Conservation (phyloP, 2,113 vertebrate genomes). For the rat (Rattus norvegicus) region GRCr8 NC_086033.1:89145501-89146000, state of each 20-base stretch:
- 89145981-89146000: neutral
- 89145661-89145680: neutral
- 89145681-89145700: neutral
- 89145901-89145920: neutral
- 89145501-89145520: neutral
- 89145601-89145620: neutral
- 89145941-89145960: neutral
- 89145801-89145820: no score
- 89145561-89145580: neutral
- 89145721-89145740: no score
- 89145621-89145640: neutral
- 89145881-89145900: neutral
- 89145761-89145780: no score
- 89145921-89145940: neutral
- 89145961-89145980: neutral
- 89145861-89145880: neutral
- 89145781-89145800: no score
- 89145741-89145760: no score
- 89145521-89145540: neutral
- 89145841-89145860: neutral
- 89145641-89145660: neutral
- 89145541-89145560: neutral
- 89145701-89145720: no score
- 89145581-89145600: neutral
- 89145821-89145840: no score